Percentiles rank a stretch among this genome's conserved stretches.
phyloP scores from a whole-genome alignment of 1,140 invertebrate species.

The Diuraphis noxia region DNA sequence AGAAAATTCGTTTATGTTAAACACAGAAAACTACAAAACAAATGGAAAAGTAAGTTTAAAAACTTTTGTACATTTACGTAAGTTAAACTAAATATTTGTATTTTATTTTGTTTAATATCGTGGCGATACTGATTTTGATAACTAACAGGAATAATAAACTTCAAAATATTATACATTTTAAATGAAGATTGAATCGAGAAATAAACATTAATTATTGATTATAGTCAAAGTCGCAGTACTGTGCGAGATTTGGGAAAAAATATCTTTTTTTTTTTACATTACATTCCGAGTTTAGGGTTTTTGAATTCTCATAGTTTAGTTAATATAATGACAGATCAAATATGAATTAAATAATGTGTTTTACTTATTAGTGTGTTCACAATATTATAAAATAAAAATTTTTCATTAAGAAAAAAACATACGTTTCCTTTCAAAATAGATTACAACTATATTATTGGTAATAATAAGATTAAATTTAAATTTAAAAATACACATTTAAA shows the following conservation, averaged over 20 bases:
- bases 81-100: neutral
- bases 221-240: neutral
- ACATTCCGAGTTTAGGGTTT: neutral
- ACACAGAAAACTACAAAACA: neutral
- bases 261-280: neutral
- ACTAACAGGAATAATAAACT: neutral
- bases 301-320: too few species aligned
- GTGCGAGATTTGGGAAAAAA: neutral
- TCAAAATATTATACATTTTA: neutral
- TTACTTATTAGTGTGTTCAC: too few species aligned
- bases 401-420: neutral
- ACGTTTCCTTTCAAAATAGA: neutral
- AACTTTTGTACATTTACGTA: neutral
- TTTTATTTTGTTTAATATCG: neutral
- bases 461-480: neutral
- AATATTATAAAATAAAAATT: too few species aligned
- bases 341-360: neutral
- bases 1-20: neutral
- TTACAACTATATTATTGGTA: neutral
- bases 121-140: neutral
- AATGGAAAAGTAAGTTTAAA: neutral
- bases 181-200: too few species aligned
- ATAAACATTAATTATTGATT: neutral
- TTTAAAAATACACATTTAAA: neutral
- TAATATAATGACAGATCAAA: neutral